Conservation (phyloP, 2,888 invertebrate genomes). For the Diarsia mendica region DNA sequence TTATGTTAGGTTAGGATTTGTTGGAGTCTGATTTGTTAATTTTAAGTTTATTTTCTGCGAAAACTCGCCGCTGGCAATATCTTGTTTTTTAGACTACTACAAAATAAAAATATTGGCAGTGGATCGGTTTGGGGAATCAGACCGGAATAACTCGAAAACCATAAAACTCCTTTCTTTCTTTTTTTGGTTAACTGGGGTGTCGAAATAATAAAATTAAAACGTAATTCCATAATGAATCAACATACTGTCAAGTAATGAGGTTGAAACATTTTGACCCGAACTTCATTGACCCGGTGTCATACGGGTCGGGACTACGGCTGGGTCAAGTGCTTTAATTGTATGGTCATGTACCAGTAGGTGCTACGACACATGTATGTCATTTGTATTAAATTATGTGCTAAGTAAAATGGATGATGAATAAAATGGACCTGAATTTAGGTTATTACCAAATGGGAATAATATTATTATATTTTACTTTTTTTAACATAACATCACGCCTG, state of each 20-base stretch:
- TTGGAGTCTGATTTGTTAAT: constrained; percentile 27
- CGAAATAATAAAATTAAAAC: constrained; percentile 31
- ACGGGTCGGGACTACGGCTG: constrained; percentile 71
- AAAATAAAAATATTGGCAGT: too few species aligned
- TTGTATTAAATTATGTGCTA: constrained; percentile 1
- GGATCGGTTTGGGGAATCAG: too few species aligned
- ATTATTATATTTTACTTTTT: background rate
- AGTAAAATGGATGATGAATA: background rate
- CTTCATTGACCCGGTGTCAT: constrained; percentile 76
- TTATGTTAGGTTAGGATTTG: constrained; percentile 27
- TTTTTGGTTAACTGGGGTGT: background rate
- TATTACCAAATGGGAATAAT: background rate
- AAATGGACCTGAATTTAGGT: background rate
- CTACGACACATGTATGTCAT: constrained; percentile 16
- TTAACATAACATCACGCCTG: too few species aligned
- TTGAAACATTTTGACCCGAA: constrained; percentile 72
- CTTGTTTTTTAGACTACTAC: background rate
- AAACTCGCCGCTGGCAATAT: background rate
- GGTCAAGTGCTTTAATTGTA: constrained; percentile 86
- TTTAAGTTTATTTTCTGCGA: constrained; percentile 11
- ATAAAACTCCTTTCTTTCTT: background rate
- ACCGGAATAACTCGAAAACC: too few species aligned
- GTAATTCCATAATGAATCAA: constrained; percentile 58
- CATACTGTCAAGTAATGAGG: constrained; percentile 67
- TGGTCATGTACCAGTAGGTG: constrained; percentile 47